phyloP scores from a whole-genome alignment of 2,888 invertebrate species.

The Tiphia femorata region DNA sequence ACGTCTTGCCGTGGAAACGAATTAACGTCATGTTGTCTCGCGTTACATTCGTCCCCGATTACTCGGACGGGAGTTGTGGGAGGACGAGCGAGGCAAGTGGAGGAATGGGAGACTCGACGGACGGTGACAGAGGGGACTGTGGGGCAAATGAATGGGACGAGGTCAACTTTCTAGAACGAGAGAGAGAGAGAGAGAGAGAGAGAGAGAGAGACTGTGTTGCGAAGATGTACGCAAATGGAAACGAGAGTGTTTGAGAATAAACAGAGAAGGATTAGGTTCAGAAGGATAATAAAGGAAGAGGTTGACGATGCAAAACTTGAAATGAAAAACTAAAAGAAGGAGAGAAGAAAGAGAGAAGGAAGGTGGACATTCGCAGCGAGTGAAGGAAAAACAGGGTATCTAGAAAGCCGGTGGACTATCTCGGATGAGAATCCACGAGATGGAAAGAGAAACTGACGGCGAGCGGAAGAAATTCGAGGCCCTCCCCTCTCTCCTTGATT shows the following conservation, averaged over 20 bases:
- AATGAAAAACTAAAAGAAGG: no score
- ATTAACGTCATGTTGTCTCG: constrained; percentile 42
- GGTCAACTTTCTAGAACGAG: not conserved
- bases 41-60: constrained; percentile 22
- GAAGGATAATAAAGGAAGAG: no score
- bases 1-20: constrained; percentile 43
- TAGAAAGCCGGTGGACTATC: not conserved
- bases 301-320: no score
- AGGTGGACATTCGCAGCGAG: no score
- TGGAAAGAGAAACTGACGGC: not conserved
- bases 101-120: not conserved
- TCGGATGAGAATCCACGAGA: not conserved
- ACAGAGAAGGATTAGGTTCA: not conserved
- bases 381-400: constrained; percentile 8
- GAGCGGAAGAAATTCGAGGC: constrained; percentile 3
- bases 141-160: not conserved
- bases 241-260: not conserved
- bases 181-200: not conserved
- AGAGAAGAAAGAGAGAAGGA: constrained; percentile 4
- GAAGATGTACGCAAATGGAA: not conserved
- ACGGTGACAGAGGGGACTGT: not conserved
- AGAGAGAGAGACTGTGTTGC: not conserved
- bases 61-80: constrained; percentile 2
- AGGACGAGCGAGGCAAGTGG: constrained; percentile 4
- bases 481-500: constrained; percentile 12